phyloP scores from a whole-genome alignment of 2,113 vertebrate species.

The Ciconia stormi region DNA sequence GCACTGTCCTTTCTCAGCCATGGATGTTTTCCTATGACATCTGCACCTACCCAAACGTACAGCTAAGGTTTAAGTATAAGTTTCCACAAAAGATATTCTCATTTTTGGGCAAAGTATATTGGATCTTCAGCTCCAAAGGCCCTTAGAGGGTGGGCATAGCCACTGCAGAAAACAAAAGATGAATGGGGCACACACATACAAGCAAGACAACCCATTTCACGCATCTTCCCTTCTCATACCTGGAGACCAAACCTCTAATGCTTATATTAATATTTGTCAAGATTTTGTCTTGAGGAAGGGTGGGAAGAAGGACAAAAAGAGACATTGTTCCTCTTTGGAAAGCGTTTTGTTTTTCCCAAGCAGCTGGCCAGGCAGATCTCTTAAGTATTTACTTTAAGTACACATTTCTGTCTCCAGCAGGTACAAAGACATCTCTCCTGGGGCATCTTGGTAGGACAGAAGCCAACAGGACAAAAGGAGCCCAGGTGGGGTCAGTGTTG shows the following conservation, averaged over 20 bases:
- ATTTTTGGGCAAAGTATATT: neutral
- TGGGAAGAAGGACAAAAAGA: neutral
- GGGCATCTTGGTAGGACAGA: neutral
- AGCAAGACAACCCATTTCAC: neutral
- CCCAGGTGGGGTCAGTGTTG: neutral
- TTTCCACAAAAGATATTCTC: neutral
- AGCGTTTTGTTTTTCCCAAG: neutral
- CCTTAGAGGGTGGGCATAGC: neutral
- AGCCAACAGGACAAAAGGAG: neutral
- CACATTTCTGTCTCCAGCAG: neutral
- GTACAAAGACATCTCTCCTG: neutral
- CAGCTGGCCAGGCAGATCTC: neutral
- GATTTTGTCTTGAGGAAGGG: neutral
- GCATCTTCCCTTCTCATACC: neutral
- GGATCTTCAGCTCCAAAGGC: neutral
- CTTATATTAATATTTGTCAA: neutral
- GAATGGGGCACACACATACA: neutral
- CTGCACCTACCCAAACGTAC: neutral
- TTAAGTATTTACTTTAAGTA: neutral
- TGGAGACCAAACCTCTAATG: neutral
- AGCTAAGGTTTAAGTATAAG: neutral
- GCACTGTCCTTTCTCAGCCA: neutral
- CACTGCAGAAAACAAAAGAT: neutral
- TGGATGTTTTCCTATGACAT: neutral
- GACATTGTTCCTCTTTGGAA: neutral